Evolutionary conservation across 2,797 vertebrate species (phyloP).

Genomic region (Lepus oiostolus): DNA sequence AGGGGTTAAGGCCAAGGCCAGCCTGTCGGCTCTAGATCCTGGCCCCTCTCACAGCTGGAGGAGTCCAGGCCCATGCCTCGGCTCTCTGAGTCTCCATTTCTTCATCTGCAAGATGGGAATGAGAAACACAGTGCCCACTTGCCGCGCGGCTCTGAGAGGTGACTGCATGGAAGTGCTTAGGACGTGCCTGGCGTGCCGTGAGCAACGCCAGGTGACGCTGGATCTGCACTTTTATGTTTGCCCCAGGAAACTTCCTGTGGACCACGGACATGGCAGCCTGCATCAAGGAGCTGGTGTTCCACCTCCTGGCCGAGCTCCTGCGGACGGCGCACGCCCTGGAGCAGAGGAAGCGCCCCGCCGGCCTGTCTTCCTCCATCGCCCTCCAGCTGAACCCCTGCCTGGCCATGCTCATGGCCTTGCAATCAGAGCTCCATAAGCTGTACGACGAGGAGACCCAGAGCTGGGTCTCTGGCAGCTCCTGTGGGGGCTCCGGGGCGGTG

Average conservation of each 20-base stretch:
- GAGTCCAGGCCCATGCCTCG: neutral
- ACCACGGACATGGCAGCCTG: constrained; percentile 96
- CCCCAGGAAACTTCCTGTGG: constrained; percentile 96
- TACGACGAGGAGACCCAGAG: constrained; percentile 97
- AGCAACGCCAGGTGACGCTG: neutral
- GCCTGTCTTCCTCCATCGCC: constrained; percentile 96
- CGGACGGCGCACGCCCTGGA: constrained; percentile 96
- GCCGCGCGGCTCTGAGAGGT: neutral
- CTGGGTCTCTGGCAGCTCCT: constrained; percentile 91
- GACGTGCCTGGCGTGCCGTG: rapidly evolving
- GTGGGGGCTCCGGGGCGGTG: constrained; percentile 90
- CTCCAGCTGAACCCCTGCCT: constrained; percentile 98
- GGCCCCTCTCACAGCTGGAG: neutral
- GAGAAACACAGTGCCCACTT: neutral
- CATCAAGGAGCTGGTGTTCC: constrained; percentile 97
- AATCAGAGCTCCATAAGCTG: constrained; percentile 97
- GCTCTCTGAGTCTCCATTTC: neutral
- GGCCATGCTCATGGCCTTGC: constrained; percentile 97
- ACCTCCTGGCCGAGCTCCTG: constrained; percentile 96
- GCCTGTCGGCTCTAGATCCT: too few species aligned
- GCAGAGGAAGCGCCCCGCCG: constrained; percentile 93
- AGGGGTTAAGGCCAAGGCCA: neutral
- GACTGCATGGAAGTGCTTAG: rapidly evolving
- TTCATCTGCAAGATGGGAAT: neutral
- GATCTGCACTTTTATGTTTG: neutral